Evolutionary conservation across 2,888 invertebrate species (phyloP).

Genomic region (Lasioglossum zephyrum): DNA sequence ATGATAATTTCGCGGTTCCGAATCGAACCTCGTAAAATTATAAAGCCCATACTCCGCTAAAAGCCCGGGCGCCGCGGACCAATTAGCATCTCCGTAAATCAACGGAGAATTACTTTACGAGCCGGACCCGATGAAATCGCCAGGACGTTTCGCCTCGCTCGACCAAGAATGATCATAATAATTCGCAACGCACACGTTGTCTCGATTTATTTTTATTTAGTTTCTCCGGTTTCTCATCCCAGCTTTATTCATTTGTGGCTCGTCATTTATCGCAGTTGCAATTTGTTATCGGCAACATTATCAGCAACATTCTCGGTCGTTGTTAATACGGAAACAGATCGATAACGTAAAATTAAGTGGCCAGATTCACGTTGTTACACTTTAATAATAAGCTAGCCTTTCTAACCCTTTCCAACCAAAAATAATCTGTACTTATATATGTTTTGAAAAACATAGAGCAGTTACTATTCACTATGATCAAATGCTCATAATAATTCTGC

Average conservation of each 20-base stretch:
- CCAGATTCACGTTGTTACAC: conserved; percentile 12
- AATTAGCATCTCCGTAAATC: conserved; percentile 76
- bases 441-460: no score
- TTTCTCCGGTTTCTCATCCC: background rate
- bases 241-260: background rate
- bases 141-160: conserved; percentile 43
- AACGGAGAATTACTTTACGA: conserved; percentile 77
- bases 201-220: background rate
- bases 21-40: conserved; percentile 76
- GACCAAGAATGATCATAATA: conserved; percentile 49
- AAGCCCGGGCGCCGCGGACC: conserved; percentile 69
- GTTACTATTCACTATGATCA: no score
- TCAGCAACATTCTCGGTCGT: conserved; percentile 31
- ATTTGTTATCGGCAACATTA: conserved; percentile 56
- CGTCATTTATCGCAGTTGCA: conserved; percentile 22
- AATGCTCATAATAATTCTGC: no score
- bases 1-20: conserved; percentile 42
- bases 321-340: conserved; percentile 38
- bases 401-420: background rate
- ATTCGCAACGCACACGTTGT: conserved; percentile 31
- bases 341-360: conserved; percentile 56
- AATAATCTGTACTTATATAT: no score
- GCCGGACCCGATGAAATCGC: conserved; percentile 64
- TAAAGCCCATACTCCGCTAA: conserved; percentile 73
- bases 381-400: conserved; percentile 41